A percentile compares a stretch with the other conserved stretches of the same genome.
Evolutionary conservation across 2,888 invertebrate genomes (phyloP).

Genomic region (Odontothrips loti): DNA sequence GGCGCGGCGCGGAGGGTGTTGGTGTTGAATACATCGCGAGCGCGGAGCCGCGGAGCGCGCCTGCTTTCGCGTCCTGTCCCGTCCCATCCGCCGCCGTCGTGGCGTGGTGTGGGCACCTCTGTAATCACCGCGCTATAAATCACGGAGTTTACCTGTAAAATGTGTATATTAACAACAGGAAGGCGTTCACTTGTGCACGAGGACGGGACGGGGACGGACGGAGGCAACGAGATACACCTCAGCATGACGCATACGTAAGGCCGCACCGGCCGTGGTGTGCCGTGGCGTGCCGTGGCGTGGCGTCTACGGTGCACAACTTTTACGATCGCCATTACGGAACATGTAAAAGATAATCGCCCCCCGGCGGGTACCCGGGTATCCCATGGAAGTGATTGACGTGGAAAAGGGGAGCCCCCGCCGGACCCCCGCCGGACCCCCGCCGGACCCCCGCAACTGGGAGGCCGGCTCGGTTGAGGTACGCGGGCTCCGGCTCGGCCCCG

Average conservation of each 20-base stretch:
- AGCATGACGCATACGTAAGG: conserved; percentile 18
- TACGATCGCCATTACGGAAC: conserved; percentile 16
- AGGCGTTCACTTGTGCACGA: not conserved
- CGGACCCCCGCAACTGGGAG: conserved; percentile 8
- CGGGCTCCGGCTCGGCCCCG: not conserved
- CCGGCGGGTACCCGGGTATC: not conserved
- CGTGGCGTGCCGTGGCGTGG: not conserved
- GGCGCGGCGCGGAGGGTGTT: no score
- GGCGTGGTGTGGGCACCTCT: not conserved
- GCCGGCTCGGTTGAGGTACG: not conserved
- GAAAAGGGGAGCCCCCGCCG: not conserved
- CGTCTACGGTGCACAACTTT: not conserved
- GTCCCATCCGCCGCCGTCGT: not conserved
- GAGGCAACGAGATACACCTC: not conserved
- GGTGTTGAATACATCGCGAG: no score
- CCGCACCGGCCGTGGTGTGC: not conserved
- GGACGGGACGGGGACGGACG: not conserved
- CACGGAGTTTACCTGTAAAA: conserved; percentile 20
- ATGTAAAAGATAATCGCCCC: conserved; percentile 22
- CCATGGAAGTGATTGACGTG: conserved; percentile 23
- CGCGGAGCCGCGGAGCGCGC: not conserved
- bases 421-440: not conserved
- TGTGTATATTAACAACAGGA: conserved; percentile 22
- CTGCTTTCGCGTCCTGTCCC: not conserved
- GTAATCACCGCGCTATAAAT: conserved; percentile 20